Evolutionary conservation across 2,113 vertebrate species (phyloP).

Genomic region (Lepus timidus): DNA sequence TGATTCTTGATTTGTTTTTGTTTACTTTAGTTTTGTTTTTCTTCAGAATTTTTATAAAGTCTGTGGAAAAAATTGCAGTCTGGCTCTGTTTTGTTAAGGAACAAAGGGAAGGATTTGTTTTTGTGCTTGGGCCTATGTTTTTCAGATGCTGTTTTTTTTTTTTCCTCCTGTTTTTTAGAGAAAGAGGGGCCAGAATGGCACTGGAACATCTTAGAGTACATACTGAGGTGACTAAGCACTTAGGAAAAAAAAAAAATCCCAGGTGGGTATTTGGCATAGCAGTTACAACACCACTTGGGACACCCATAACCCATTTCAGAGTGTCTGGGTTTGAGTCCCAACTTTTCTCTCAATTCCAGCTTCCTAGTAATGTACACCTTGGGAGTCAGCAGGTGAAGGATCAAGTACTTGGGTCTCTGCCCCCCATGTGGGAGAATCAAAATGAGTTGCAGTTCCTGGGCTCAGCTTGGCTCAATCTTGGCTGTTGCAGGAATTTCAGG

Average conservation of each 20-base stretch:
- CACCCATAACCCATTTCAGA: too few species aligned
- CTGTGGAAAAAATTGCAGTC: not conserved
- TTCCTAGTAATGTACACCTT: too few species aligned
- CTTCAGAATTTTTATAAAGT: constrained; percentile 14
- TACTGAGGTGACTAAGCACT: not conserved
- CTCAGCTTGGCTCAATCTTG: too few species aligned
- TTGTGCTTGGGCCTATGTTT: not conserved
- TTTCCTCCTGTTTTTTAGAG: not conserved
- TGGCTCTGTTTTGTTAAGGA: not conserved
- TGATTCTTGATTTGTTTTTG: constrained; percentile 9
- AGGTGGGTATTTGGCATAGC: too few species aligned
- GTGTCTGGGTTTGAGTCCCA: too few species aligned
- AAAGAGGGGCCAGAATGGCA: not conserved
- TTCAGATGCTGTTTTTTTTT: not conserved
- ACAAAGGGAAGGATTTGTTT: not conserved
- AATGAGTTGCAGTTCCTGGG: too few species aligned
- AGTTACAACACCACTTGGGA: too few species aligned
- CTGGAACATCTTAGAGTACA: not conserved
- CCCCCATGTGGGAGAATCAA: too few species aligned
- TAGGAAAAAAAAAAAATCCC: not conserved
- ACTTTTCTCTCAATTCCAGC: too few species aligned
- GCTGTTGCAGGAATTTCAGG: too few species aligned
- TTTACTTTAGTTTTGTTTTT: constrained; percentile 5
- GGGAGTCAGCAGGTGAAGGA: too few species aligned
- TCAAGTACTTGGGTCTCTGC: too few species aligned